A percentile compares a stretch with the other conserved stretches of the same genome.
These are phyloP conservation scores for Berghia stephanieae DNA, from an alignment of 1,140 invertebrate genomes.

Conservation along the genomic window DNA sequence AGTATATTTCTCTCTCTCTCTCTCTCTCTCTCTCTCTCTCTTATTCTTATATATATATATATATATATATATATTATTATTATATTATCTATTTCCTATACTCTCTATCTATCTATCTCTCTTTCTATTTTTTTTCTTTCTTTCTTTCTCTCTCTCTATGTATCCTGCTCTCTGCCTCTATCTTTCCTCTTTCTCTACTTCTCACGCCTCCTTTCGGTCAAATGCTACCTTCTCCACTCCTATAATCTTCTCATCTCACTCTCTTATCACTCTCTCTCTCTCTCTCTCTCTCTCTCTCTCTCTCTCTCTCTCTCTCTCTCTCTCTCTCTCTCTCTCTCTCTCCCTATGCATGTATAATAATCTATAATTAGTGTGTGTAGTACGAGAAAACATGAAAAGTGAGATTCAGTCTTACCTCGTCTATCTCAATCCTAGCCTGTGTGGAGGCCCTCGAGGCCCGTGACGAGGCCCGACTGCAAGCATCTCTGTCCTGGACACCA, in stretches of 20 bases:
- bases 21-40: constrained; percentile 21
- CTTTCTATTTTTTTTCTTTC: constrained; percentile 4
- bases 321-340: constrained; percentile 9
- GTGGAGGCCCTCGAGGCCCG: constrained; percentile 51
- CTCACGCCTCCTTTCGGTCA: too few relatives aligned
- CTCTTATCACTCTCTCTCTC: constrained; percentile 17
- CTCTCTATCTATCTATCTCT: constrained; percentile 1
- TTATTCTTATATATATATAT: too few relatives aligned
- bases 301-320: constrained; percentile 19
- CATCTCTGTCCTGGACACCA: constrained; percentile 43
- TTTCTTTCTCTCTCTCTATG: constrained; percentile 18
- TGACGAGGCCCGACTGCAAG: constrained; percentile 48
- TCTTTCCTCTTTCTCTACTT: constrained; percentile 1
- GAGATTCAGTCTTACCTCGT: constrained; percentile 47
- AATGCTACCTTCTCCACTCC: too few relatives aligned
- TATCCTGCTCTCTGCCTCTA: too few relatives aligned
- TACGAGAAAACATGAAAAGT: too few relatives aligned
- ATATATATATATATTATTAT: too few relatives aligned
- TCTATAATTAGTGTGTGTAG: too few relatives aligned
- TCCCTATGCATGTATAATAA: background rate
- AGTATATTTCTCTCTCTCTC: constrained; percentile 10
- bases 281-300: constrained; percentile 21
- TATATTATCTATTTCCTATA: too few relatives aligned
- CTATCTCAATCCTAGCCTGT: constrained; percentile 60
- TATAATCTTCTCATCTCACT: too few relatives aligned